phyloP scores from a whole-genome alignment of 2,888 invertebrate species.

The Anthophora plumipes region DNA sequence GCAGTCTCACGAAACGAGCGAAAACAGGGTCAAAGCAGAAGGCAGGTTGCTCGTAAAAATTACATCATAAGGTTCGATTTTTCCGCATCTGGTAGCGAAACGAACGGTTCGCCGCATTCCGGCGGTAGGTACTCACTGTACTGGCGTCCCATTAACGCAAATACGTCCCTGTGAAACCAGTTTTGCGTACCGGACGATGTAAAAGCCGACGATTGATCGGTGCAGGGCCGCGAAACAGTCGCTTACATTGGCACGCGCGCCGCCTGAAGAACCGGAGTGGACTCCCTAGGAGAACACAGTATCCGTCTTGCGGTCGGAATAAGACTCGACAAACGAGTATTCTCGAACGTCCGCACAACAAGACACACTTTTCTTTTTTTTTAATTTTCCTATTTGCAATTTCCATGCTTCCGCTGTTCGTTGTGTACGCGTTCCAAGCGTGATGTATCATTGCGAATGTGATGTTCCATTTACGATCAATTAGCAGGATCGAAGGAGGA shows the following conservation, averaged over 20 bases:
- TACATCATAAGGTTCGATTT: neutral
- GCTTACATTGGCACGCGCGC: conserved; percentile 69
- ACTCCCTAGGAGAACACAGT: conserved; percentile 57
- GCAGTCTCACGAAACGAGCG: neutral
- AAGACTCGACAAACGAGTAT: conserved; percentile 55
- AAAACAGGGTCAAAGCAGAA: neutral
- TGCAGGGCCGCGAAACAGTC: conserved; percentile 64
- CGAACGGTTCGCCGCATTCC: conserved; percentile 26
- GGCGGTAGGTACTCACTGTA: conserved; percentile 49
- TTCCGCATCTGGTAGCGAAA: conserved; percentile 1
- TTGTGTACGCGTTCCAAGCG: neutral
- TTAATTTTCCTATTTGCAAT: conserved; percentile 8
- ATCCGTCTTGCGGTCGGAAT: conserved; percentile 43
- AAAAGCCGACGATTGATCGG: conserved; percentile 68
- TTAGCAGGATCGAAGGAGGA: neutral
- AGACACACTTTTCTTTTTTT: conserved; percentile 15
- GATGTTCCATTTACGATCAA: conserved; percentile 13
- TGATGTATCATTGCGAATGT: neutral
- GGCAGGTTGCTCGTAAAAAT: neutral
- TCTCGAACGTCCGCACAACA: conserved; percentile 38
- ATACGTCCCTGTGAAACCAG: conserved; percentile 67
- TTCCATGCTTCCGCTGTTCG: neutral
- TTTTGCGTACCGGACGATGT: conserved; percentile 61
- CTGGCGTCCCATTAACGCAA: conserved; percentile 65
- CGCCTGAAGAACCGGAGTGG: conserved; percentile 51